Percentiles rank a stretch among this genome's conserved stretches.
These are phyloP conservation scores for Colletes collaris DNA, from an alignment of 2,888 invertebrate genomes.

Conservation along the genomic window DNA sequence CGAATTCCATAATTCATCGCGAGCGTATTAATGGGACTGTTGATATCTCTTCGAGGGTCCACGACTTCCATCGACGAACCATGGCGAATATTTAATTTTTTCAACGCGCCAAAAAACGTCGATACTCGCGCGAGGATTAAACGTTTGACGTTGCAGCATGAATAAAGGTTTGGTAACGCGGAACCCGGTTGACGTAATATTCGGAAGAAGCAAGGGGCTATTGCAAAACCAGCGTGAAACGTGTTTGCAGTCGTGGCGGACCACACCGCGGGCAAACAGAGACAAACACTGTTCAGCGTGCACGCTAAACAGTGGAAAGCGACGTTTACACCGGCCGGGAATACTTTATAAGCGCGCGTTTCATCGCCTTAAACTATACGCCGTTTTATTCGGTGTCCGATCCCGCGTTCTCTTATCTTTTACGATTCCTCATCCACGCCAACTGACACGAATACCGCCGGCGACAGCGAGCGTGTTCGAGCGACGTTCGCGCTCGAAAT, in stretches of 20 bases:
- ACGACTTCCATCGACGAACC: not conserved
- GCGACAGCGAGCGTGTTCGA: conserved; percentile 41
- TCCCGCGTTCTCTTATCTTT: conserved; percentile 52
- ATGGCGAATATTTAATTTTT: no score
- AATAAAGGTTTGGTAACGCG: no score
- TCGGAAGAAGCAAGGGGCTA: not conserved
- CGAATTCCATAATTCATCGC: conserved; percentile 32
- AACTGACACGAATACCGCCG: conserved; percentile 58
- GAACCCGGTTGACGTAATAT: no score
- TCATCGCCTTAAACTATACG: conserved; percentile 54
- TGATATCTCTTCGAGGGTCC: not conserved
- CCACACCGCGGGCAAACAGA: conserved; percentile 56
- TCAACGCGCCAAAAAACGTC: no score
- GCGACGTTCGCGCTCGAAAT: conserved; percentile 36
- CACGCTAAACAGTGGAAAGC: conserved; percentile 28
- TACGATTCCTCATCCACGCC: conserved; percentile 50
- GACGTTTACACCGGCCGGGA: conserved; percentile 54
- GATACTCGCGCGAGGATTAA: no score
- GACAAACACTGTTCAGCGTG: conserved; percentile 41
- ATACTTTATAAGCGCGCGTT: conserved; percentile 59
- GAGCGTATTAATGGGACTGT: conserved; percentile 22
- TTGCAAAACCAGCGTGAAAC: not conserved
- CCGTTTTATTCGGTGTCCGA: conserved; percentile 42
- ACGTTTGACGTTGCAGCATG: no score
- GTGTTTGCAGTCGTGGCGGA: not conserved